Conservation (phyloP, 2,888 invertebrate species). For the Troides helena region DNA sequence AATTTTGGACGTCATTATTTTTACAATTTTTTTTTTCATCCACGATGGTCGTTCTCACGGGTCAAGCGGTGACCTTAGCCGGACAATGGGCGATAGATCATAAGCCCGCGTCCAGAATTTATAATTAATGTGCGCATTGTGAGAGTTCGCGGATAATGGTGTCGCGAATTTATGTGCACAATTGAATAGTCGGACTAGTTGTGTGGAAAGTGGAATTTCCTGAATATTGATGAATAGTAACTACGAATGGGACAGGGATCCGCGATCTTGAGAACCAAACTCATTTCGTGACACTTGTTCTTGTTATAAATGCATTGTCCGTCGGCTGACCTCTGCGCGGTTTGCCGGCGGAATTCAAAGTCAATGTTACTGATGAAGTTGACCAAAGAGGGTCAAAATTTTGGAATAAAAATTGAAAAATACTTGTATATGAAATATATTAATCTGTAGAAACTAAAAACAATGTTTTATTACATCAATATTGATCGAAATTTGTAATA, state of each 20-base stretch:
- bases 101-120: slow-evolving; percentile 65
- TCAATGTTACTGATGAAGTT: slow-evolving; percentile 28
- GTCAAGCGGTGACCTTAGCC: slow-evolving; percentile 73
- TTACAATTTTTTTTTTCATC: slow-evolving; percentile 42
- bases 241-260: slow-evolving; percentile 32
- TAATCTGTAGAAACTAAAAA: no score
- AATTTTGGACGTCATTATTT: slow-evolving; percentile 60
- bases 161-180: slow-evolving; percentile 59
- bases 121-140: slow-evolving; percentile 75
- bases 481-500: no score
- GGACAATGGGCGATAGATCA: slow-evolving; percentile 64
- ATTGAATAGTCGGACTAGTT: slow-evolving; percentile 55
- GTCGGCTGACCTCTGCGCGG: slow-evolving; percentile 47
- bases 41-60: slow-evolving; percentile 70
- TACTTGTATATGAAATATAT: no score
- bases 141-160: slow-evolving; percentile 65
- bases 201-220: slow-evolving; percentile 71
- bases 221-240: slow-evolving; percentile 71
- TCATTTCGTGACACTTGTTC: slow-evolving; percentile 56
- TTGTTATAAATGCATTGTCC: slow-evolving; percentile 59
- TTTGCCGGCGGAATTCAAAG: slow-evolving; percentile 24
- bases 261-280: slow-evolving; percentile 59
- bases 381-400: background rate
- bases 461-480: no score
- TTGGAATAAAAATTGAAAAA: background rate